Conservation (phyloP, 2,888 invertebrate species). For the Argyresthia goedartella region DNA sequence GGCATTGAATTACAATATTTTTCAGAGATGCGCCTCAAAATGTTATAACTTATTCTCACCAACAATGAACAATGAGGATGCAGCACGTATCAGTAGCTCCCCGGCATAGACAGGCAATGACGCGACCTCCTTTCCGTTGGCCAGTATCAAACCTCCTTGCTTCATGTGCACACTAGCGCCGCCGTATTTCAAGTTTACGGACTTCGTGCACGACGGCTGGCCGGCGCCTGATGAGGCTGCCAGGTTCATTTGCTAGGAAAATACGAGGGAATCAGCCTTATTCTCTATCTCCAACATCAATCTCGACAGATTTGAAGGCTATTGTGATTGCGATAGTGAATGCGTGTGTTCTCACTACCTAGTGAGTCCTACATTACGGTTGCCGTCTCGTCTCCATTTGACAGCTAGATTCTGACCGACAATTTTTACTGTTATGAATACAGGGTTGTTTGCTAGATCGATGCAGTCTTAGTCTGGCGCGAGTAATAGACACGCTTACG, state of each 20-base stretch:
- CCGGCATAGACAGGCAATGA: slow-evolving; percentile 74
- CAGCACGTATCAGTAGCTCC: slow-evolving; percentile 76
- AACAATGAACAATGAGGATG: slow-evolving; percentile 82
- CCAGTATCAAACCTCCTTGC: slow-evolving; percentile 77
- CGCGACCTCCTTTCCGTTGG: slow-evolving; percentile 78
- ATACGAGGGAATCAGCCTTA: neutral
- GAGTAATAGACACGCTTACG: too few relatives aligned
- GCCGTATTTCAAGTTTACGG: slow-evolving; percentile 74
- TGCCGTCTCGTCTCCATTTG: too few relatives aligned
- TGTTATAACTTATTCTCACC: slow-evolving; percentile 61
- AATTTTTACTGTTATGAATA: too few relatives aligned
- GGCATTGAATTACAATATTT: too few relatives aligned
- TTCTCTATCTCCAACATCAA: neutral
- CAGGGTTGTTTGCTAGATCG: too few relatives aligned
- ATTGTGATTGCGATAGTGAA: too few relatives aligned
- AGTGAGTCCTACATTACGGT: too few relatives aligned
- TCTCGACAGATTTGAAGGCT: too few relatives aligned
- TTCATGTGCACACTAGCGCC: slow-evolving; percentile 77
- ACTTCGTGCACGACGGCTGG: slow-evolving; percentile 85
- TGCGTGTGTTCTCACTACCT: too few relatives aligned
- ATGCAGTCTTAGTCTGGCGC: too few relatives aligned
- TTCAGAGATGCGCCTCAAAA: too few relatives aligned
- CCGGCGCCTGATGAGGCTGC: slow-evolving; percentile 24
- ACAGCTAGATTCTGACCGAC: too few relatives aligned
- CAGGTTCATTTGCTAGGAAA: neutral